Conservation (phyloP, 64 coral and sea anemone genomes). For the Trachythela sp. region DNA sequence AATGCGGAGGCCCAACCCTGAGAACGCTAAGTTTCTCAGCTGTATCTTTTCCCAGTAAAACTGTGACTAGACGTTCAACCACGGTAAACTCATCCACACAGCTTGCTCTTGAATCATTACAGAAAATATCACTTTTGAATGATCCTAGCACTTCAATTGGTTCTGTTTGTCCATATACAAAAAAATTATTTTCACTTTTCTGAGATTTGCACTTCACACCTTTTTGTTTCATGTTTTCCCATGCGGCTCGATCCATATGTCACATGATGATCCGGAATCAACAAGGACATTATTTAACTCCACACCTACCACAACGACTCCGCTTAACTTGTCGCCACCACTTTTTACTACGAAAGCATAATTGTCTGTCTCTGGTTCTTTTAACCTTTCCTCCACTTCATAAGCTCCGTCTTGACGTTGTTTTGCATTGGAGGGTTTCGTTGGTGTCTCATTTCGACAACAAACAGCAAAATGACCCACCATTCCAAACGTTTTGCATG, state of each 20-base stretch:
- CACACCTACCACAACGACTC: neutral
- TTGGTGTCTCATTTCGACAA: too few relatives aligned
- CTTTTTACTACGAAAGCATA: constrained; percentile 37
- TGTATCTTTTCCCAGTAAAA: neutral
- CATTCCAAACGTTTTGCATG: constrained; percentile 16
- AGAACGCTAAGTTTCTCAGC: neutral
- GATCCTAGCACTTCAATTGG: neutral
- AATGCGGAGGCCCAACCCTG: constrained; percentile 8
- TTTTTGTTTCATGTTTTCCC: constrained; percentile 14
- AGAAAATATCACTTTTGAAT: neutral
- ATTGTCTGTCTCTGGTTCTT: neutral
- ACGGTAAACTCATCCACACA: constrained; percentile 20
- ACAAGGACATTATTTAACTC: constrained; percentile 11
- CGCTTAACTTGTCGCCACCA: neutral
- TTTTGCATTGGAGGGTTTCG: too few relatives aligned
- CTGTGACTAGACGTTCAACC: neutral
- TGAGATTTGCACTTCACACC: neutral
- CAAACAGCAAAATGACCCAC: constrained; percentile 33
- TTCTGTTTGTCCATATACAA: neutral
- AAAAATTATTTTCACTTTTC: constrained; percentile 27
- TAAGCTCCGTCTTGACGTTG: constrained; percentile 24
- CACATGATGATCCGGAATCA: constrained; percentile 22
- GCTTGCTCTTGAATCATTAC: neutral
- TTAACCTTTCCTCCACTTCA: neutral
- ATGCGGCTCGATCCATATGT: constrained; percentile 28